These are phyloP conservation scores for Invenusta paracnida DNA, from an alignment of 2,888 invertebrate genomes.

Conservation along the genomic window DNA sequence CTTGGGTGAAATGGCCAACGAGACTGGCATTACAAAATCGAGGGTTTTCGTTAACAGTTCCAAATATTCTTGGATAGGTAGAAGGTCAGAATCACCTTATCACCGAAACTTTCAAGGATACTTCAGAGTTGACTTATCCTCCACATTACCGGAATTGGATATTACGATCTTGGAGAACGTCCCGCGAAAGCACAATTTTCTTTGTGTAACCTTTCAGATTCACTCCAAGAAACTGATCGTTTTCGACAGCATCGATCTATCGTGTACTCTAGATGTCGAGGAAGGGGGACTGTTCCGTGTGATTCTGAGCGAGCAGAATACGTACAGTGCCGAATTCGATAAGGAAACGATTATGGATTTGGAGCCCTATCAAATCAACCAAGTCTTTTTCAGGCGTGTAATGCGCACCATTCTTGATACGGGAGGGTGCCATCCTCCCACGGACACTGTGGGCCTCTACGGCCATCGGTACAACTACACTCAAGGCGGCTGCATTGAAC, in stretches of 20 bases:
- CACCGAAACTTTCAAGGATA: neutral
- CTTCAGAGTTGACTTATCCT: neutral
- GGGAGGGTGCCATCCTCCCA: neutral
- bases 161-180: neutral
- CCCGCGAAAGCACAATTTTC: neutral
- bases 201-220: neutral
- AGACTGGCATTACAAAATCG: neutral
- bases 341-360: slow-evolving; percentile 3
- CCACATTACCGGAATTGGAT: neutral
- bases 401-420: neutral
- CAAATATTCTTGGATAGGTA: neutral
- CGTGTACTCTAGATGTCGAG: neutral
- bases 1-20: neutral
- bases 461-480: neutral
- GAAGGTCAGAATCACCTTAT: neutral
- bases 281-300: neutral
- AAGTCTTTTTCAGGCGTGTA: neutral
- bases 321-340: neutral
- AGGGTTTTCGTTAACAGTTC: neutral
- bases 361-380: neutral
- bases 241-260: neutral
- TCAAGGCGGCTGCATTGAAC: neutral
- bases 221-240: neutral
- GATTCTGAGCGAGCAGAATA: neutral
- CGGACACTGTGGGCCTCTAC: neutral